Conservation (phyloP, 2,113 vertebrate genomes). For the Pipra filicauda region DNA sequence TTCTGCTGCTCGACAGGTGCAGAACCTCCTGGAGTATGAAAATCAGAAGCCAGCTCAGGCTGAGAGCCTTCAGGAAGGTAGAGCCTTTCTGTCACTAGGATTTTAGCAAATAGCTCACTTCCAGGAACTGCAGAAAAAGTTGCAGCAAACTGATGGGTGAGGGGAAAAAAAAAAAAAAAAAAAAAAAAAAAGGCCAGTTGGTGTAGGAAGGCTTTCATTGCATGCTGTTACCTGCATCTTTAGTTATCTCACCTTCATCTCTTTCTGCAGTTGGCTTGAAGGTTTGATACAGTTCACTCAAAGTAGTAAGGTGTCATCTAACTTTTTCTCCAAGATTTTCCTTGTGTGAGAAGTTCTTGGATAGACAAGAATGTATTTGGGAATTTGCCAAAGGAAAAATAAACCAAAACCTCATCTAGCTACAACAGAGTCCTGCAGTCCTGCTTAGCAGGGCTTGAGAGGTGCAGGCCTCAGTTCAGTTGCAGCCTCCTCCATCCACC, state of each 20-base stretch:
- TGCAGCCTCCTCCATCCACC: background rate
- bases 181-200: fast-evolving
- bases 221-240: too few relatives aligned
- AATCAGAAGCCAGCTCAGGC: background rate
- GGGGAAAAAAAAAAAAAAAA: too few relatives aligned
- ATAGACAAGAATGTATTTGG: background rate
- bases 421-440: background rate
- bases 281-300: too few relatives aligned
- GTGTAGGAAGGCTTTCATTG: background rate
- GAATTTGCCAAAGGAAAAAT: background rate
- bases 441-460: fast-evolving
- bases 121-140: background rate
- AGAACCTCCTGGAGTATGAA: background rate
- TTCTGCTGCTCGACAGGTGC: background rate
- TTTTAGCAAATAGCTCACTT: background rate
- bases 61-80: fast-evolving
- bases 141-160: background rate
- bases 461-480: background rate
- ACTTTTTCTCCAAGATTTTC: background rate
- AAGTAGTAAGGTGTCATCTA: background rate
- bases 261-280: background rate
- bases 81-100: fast-evolving
- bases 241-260: background rate
- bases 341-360: background rate
- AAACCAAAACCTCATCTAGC: background rate